phyloP scores from a whole-genome alignment of 2,113 vertebrate species.

The Heliornis fulica region DNA sequence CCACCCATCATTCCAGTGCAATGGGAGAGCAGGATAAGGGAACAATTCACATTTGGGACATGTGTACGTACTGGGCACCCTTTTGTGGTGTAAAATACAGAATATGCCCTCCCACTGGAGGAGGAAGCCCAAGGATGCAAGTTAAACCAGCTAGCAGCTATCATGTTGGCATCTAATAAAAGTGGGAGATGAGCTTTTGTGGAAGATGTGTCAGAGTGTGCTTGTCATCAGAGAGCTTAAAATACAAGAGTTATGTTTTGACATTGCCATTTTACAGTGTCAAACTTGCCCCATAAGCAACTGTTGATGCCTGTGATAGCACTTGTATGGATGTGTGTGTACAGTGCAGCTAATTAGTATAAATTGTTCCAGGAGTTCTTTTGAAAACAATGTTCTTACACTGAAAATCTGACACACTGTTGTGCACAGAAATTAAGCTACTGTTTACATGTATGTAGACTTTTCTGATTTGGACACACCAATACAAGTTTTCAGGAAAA shows the following conservation, averaged over 20 bases:
- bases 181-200: not conserved
- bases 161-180: not conserved
- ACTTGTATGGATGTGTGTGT: not conserved
- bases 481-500: not conserved
- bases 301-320: too few species aligned
- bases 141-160: not conserved
- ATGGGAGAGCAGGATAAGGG: not conserved
- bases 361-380: not conserved
- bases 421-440: not conserved
- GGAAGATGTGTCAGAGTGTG: not conserved
- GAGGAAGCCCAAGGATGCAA: not conserved
- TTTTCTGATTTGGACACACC: not conserved
- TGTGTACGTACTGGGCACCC: not conserved
- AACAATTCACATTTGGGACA: not conserved
- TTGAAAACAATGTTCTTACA: not conserved
- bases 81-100: not conserved
- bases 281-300: not conserved
- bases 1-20: slow-evolving; percentile 40
- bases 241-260: not conserved
- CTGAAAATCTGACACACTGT: not conserved
- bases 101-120: not conserved
- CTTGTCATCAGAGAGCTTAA: not conserved
- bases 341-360: not conserved
- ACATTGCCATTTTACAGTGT: not conserved
- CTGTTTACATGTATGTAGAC: not conserved